A percentile compares a stretch with the other conserved stretches of the same genome.
Evolutionary conservation across 1,140 invertebrate species (phyloP).

Genomic region (Zelostemma sp.): DNA sequence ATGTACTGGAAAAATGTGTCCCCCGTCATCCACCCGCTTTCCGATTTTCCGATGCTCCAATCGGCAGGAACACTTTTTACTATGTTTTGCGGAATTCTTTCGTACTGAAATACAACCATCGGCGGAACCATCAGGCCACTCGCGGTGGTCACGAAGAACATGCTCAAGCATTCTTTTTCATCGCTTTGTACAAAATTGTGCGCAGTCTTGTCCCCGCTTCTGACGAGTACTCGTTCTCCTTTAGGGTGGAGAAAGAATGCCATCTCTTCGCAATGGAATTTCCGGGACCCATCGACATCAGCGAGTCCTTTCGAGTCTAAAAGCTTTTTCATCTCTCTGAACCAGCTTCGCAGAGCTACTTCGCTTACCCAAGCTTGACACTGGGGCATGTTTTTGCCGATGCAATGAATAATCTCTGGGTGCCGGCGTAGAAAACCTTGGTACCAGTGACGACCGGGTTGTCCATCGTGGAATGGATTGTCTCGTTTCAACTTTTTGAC

Average conservation of each 20-base stretch:
- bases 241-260: slow-evolving; percentile 51
- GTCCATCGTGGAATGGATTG: slow-evolving; percentile 41
- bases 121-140: slow-evolving; percentile 43
- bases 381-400: slow-evolving; percentile 38
- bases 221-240: slow-evolving; percentile 44
- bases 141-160: slow-evolving; percentile 43
- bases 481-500: no score
- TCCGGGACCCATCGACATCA: background rate
- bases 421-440: slow-evolving; percentile 46
- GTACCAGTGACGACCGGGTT: slow-evolving; percentile 24
- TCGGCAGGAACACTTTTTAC: slow-evolving; percentile 18
- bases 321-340: slow-evolving; percentile 24
- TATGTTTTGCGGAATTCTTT: slow-evolving; percentile 26
- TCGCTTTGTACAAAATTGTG: slow-evolving; percentile 49
- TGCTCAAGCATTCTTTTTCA: slow-evolving; percentile 51
- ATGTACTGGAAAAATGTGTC: slow-evolving; percentile 63
- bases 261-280: background rate
- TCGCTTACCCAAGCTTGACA: slow-evolving; percentile 33
- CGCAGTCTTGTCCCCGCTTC: slow-evolving; percentile 53
- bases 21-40: slow-evolving; percentile 63
- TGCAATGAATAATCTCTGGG: slow-evolving; percentile 29
- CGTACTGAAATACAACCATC: slow-evolving; percentile 48
- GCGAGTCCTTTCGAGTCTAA: slow-evolving; percentile 17
- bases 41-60: slow-evolving; percentile 53
- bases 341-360: slow-evolving; percentile 45